Percentiles rank a stretch among this genome's conserved stretches.
phyloP scores from a whole-genome alignment of 1,140 invertebrate species.

The Diachasmimorpha longicaudata region DNA sequence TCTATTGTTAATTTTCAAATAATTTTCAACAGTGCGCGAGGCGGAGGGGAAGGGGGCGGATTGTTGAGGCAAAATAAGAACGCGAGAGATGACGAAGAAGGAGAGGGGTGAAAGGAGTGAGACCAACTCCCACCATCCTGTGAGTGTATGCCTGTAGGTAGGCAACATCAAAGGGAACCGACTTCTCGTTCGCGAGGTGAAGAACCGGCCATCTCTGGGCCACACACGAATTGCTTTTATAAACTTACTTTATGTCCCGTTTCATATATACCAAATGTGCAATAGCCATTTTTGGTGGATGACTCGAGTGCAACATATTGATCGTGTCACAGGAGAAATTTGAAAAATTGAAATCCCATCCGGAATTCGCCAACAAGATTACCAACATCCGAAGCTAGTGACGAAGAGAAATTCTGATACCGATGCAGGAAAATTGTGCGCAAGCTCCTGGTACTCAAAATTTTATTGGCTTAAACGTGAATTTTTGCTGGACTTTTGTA shows the following conservation, averaged over 20 bases:
- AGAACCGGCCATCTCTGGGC: constrained; percentile 63
- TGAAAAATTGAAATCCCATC: no score
- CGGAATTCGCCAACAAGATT: no score
- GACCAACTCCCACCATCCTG: constrained; percentile 41
- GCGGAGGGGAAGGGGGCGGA: background rate
- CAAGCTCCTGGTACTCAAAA: no score
- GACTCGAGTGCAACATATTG: background rate
- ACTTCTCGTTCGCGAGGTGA: constrained; percentile 63
- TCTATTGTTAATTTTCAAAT: no score
- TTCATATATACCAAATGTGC: constrained; percentile 14
- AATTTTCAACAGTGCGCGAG: no score
- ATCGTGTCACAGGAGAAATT: background rate
- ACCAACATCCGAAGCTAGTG: no score
- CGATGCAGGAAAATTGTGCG: no score
- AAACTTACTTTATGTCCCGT: constrained; percentile 47
- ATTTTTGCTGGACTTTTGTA: background rate
- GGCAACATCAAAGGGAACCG: constrained; percentile 61
- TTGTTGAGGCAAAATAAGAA: background rate
- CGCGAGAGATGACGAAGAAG: constrained; percentile 20
- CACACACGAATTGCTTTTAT: constrained; percentile 64
- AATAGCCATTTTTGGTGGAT: background rate
- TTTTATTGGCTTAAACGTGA: no score
- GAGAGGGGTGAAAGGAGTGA: constrained; percentile 34
- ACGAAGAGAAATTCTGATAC: no score
- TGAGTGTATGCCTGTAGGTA: constrained; percentile 45